Base-by-base conservation (phyloP, 2,113 vertebrate genomes). In the Etheostoma cragini region DNA sequence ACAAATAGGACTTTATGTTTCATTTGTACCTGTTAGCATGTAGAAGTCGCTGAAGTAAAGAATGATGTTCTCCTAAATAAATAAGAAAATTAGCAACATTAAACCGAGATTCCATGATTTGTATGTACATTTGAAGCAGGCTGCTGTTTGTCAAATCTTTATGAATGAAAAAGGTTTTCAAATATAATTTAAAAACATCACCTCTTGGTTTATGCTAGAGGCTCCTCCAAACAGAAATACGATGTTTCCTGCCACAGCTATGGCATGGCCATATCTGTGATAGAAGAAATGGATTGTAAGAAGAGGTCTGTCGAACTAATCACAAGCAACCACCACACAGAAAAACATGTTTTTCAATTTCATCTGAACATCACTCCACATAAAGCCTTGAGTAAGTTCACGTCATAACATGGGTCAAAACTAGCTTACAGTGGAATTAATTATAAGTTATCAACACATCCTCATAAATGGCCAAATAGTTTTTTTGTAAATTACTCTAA, bases 11-110 rank as follows among this genome's bases (percentile, higher is more conserved):
- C n/a, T 38, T 11, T 21, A n/a, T 57, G 6, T 24, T 46, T 14
- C 0, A 42, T n/a, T 47, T 35, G 73, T 91, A 96, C 94, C 94
- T 89, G 92, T 96, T 21, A 96, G 87, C 94, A 95, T 95, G 92
- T 95, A 94, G 89, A 96, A 96, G 88, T 96, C 94, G 54, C 89
- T 95, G 47, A 94, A 87, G 89, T 95, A 96, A 86, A 91, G 63
- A 47, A 77, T 65, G 26, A 72, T 46, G 38, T 87, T 82, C 52
- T 91, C 85, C 95, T 95, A 79, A 83, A 42, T 50, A 42, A 71
- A 82, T 4, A 12, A 65, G 3, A 60, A 6, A 7, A 62, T n/a
- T 0, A 50, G 10, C 16, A 50, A 47, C 4, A 13, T 71, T 50
- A 26, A 26, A 24, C 6, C 24, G 8, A 14, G 12, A 47, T 60